Evolutionary conservation across 2,888 invertebrate species (phyloP), one percentile per base, ranked within the genome.

Genomic region (Clanis bilineata): DNA sequence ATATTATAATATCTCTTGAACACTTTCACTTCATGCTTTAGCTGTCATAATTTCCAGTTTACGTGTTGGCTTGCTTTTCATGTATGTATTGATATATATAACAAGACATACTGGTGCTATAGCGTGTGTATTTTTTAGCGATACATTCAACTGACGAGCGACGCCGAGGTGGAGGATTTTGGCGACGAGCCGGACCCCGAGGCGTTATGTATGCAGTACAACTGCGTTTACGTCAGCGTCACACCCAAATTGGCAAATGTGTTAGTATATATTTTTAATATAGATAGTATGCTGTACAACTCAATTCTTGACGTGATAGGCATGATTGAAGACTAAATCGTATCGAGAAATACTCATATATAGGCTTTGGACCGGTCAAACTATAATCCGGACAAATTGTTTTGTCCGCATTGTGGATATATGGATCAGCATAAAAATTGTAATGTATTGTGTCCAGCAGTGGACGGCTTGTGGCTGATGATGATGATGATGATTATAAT

Each of bases 211-310:
- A 83, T 87, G 80, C 90, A 90, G 63, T 90, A 90, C 71, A 90
- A 87, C 72, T 88, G 89, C 70, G 82, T 86, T 0, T 92, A 91
- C 64, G 83, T 90, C 62, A 89, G 90, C 69, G 89, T 92, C 23
- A 90, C 90, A 1, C 87, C 88, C 0, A 85, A 85, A 58, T 69
- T 92, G 3, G 74, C 87, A 3, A 91, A 91, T 64, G 67, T 83
- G 92, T 92, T 61, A 83, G 90, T 81, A 59, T 47, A 41, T 12
- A 25, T 12, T 23, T 10, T 18, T 9, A 22, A 9, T 38, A 41
- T 43, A 2, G 39, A 22, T 38, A 5, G 6, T 5, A 12, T 36
- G 12, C 36, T 25, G 6, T 25, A 25, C 25, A 4, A 25, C 25
- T 3, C 25, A 25, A 25, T 25, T 25, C 6, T 25, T 6, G 3